phyloP scores from a whole-genome alignment of 2,797 vertebrate species.

The Parauchenoglanis ngamensis region DNA sequence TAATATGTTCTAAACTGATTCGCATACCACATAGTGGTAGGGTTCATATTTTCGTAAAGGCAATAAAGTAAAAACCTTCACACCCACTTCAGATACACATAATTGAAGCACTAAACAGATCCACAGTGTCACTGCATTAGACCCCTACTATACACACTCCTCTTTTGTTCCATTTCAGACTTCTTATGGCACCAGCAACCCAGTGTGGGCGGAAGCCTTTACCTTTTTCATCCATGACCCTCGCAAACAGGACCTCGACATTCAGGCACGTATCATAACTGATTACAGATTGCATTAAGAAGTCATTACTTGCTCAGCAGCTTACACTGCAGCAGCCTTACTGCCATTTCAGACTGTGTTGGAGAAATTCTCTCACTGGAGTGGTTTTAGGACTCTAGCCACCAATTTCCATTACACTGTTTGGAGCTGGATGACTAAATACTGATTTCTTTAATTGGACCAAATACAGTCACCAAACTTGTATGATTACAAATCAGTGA shows the following conservation, averaged over 20 bases:
- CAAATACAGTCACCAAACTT: neutral
- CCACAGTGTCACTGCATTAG: neutral
- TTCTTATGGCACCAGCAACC: constrained; percentile 77
- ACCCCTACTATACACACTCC: neutral
- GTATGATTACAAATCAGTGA: neutral
- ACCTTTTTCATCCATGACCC: constrained; percentile 93
- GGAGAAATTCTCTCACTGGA: too few species aligned
- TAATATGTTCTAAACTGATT: neutral
- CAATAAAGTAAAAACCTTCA: neutral
- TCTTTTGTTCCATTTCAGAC: constrained; percentile 68
- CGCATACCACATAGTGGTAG: neutral
- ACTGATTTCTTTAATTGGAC: neutral
- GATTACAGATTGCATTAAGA: neutral
- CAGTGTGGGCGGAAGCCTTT: constrained; percentile 90
- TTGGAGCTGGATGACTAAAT: neutral
- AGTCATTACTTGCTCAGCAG: neutral
- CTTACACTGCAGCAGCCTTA: neutral
- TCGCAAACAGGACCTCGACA: constrained; percentile 82
- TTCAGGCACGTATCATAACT: constrained; percentile 76
- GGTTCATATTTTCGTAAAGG: neutral
- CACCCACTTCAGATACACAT: neutral
- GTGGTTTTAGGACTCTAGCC: neutral
- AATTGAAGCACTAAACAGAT: neutral
- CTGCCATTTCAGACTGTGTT: neutral
- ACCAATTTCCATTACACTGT: neutral